Evolutionary conservation across 2,797 vertebrate species (phyloP).

Genomic region (Propithecus perrieri): DNA sequence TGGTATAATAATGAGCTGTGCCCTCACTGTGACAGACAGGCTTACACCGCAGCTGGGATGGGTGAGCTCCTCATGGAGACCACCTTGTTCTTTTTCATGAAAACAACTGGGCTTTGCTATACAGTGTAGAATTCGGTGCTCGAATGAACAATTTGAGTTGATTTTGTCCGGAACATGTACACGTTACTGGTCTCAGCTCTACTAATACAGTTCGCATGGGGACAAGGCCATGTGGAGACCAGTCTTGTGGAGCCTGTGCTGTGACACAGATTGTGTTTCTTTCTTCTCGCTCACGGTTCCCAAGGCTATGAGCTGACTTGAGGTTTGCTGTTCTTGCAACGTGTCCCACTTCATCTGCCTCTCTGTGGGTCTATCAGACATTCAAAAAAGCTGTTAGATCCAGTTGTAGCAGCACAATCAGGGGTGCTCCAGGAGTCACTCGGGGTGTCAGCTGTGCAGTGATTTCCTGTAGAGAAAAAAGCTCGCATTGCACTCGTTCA

Average conservation of each 20-base stretch:
- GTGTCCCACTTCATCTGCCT: neutral
- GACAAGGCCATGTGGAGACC: fast-evolving
- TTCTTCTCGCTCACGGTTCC: neutral
- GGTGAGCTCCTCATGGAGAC: neutral
- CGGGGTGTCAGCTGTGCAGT: neutral
- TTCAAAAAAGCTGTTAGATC: neutral
- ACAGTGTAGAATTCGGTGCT: neutral
- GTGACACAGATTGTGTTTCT: neutral
- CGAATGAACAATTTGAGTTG: neutral
- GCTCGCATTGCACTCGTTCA: neutral
- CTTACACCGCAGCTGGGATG: neutral
- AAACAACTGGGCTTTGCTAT: neutral
- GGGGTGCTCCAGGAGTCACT: neutral
- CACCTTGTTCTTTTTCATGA: neutral
- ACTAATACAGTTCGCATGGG: neutral
- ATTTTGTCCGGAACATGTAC: neutral
- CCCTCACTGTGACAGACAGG: fast-evolving
- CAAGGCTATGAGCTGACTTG: neutral
- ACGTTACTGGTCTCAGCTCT: neutral
- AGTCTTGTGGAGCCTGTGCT: neutral
- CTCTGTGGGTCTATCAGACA: neutral
- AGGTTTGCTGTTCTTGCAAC: neutral
- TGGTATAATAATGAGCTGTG: neutral
- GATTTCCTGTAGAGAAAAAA: neutral
- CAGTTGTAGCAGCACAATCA: neutral